Evolutionary conservation across 2,888 invertebrate species (phyloP).

Genomic region (Parnassius glacialis): DNA sequence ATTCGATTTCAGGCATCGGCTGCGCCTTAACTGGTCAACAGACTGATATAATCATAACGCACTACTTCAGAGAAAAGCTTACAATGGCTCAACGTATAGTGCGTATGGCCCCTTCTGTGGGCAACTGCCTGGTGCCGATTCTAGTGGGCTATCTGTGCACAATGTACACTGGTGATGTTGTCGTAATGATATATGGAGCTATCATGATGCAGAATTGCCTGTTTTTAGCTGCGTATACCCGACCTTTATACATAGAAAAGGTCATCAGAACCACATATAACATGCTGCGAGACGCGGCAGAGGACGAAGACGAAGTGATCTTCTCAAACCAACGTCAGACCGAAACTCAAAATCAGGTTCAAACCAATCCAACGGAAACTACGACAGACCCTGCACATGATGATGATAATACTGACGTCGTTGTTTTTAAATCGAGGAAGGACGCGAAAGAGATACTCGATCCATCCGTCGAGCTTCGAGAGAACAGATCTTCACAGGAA

Average conservation of each 20-base stretch:
- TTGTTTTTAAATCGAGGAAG: constrained; percentile 64
- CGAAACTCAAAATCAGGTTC: constrained; percentile 29
- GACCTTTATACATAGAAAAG: constrained; percentile 77
- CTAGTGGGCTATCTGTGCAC: constrained; percentile 74
- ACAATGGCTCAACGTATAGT: constrained; percentile 74
- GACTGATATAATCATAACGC: constrained; percentile 79
- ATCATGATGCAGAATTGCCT: constrained; percentile 80
- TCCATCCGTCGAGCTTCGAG: constrained; percentile 56
- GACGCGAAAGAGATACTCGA: constrained; percentile 67
- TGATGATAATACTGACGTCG: constrained; percentile 63
- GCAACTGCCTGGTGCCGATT: constrained; percentile 77
- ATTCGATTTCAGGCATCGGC: constrained; percentile 71
- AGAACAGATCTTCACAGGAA: constrained; percentile 42
- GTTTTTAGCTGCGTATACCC: constrained; percentile 73
- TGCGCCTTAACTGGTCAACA: constrained; percentile 80
- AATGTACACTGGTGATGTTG: constrained; percentile 58
- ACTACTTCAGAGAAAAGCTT: constrained; percentile 81
- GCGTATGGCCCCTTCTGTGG: constrained; percentile 75
- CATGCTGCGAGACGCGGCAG: constrained; percentile 66
- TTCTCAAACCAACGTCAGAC: constrained; percentile 63
- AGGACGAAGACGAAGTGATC: constrained; percentile 81
- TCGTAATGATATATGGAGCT: constrained; percentile 80
- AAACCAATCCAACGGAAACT: constrained; percentile 32
- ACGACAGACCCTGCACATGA: constrained; percentile 45
- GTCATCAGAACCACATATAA: constrained; percentile 72